Evolutionary conservation across 2,888 invertebrate species (phyloP).

Genomic region (Rhodophaea formosa): DNA sequence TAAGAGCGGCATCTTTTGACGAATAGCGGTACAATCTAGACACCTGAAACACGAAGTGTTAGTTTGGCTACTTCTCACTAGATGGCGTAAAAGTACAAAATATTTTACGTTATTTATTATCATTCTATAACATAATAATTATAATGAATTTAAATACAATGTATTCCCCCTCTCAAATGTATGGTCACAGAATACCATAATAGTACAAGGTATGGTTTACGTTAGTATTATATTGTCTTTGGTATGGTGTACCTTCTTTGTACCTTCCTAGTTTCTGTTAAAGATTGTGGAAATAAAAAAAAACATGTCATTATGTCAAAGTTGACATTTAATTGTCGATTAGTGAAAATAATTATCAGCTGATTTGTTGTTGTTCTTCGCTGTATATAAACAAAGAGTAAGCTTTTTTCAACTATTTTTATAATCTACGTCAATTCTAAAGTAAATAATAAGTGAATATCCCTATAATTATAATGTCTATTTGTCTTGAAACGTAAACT

Average conservation of each 20-base stretch:
- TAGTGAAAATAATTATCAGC: background rate
- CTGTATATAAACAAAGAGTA: background rate
- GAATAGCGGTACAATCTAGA: background rate
- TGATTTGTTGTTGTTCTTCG: background rate
- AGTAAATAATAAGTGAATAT: background rate
- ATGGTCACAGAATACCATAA: too few species aligned
- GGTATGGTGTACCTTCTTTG: too few species aligned
- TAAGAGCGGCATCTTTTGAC: background rate
- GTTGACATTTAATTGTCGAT: background rate
- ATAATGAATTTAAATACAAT: too few species aligned
- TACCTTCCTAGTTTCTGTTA: too few species aligned
- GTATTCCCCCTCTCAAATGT: too few species aligned
- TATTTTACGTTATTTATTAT: too few species aligned
- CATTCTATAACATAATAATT: too few species aligned
- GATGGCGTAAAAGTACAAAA: background rate
- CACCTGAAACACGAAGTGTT: too few species aligned
- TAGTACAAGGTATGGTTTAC: too few species aligned
- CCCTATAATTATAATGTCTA: background rate
- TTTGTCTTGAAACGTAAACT: background rate
- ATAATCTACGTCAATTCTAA: background rate
- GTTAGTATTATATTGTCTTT: too few species aligned
- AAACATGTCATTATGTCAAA: background rate
- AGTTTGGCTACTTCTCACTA: conserved; percentile 15
- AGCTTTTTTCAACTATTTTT: background rate
- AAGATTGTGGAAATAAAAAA: background rate